phyloP scores from a whole-genome alignment of 1,140 invertebrate species.

The Tetragnatha versicolor region DNA sequence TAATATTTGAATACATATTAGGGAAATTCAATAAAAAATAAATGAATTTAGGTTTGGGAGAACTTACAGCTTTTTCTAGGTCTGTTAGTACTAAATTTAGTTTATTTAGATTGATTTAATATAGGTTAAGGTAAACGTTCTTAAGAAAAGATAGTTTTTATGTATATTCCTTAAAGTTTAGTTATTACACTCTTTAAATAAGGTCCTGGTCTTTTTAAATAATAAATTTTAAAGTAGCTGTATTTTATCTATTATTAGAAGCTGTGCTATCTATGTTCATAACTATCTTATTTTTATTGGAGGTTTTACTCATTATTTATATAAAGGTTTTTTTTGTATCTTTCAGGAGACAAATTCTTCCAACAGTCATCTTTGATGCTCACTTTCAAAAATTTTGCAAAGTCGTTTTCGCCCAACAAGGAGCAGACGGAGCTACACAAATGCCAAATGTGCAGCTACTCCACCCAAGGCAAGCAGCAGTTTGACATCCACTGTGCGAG shows the following conservation, averaged over 20 bases:
- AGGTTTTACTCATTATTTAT: not conserved
- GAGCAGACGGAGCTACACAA: constrained; percentile 28
- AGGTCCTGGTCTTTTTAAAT: too few species aligned
- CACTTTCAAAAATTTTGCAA: constrained; percentile 37
- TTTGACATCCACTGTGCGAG: constrained; percentile 44
- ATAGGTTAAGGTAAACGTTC: too few species aligned
- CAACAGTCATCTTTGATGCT: constrained; percentile 31
- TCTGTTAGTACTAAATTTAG: too few species aligned
- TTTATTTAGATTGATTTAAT: too few species aligned
- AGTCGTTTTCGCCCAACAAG: constrained; percentile 16
- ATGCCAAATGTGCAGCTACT: constrained; percentile 37
- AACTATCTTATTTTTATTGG: not conserved
- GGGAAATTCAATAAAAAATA: too few species aligned
- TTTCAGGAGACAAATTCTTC: constrained; percentile 20
- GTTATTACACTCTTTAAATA: too few species aligned
- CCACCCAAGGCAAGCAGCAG: constrained; percentile 44
- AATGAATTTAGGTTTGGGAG: too few species aligned
- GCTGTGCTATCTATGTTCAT: not conserved
- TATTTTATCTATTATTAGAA: not conserved
- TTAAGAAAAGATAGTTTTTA: too few species aligned
- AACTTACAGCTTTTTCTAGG: too few species aligned
- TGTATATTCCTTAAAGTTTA: too few species aligned
- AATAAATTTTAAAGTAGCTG: too few species aligned
- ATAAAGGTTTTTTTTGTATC: not conserved
- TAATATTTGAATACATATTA: too few species aligned